Conservation (phyloP, 2,888 invertebrate species). For the Orthonychiurus folsomi region DNA sequence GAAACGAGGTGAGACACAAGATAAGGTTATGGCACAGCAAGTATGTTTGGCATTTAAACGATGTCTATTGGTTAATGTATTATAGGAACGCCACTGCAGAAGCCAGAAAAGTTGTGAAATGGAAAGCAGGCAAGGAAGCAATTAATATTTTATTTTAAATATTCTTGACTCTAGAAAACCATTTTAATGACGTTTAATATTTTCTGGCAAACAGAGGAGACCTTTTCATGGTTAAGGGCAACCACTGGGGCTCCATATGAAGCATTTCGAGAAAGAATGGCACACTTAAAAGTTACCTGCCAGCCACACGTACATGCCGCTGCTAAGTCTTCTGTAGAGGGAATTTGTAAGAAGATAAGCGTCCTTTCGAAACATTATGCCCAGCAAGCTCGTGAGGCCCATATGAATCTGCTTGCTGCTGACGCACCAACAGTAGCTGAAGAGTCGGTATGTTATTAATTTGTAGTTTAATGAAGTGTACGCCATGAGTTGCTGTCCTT, state of each 20-base stretch:
- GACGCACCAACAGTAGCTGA: too few relatives aligned
- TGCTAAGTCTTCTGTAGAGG: slow-evolving; percentile 87
- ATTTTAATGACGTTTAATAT: too few relatives aligned
- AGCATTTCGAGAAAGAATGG: slow-evolving; percentile 79
- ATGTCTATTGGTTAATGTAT: neutral
- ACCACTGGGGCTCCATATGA: slow-evolving; percentile 90
- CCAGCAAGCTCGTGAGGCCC: slow-evolving; percentile 79
- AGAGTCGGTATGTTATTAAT: neutral
- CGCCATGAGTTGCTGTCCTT: too few relatives aligned
- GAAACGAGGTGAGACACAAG: slow-evolving; percentile 58
- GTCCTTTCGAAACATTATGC: slow-evolving; percentile 85
- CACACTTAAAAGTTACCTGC: slow-evolving; percentile 72
- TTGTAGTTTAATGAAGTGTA: too few relatives aligned
- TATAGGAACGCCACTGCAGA: slow-evolving; percentile 76
- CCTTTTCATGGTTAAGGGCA: slow-evolving; percentile 87
- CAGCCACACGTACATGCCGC: slow-evolving; percentile 92
- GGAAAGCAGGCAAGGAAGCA: too few relatives aligned
- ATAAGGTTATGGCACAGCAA: neutral
- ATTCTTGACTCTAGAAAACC: too few relatives aligned
- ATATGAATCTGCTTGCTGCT: slow-evolving; percentile 55
- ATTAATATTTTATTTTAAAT: too few relatives aligned
- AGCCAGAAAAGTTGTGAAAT: slow-evolving; percentile 82
- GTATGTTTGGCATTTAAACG: slow-evolving; percentile 6
- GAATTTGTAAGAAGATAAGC: slow-evolving; percentile 88
- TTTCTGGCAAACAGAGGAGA: slow-evolving; percentile 99